Evolutionary conservation across 2,888 invertebrate genomes (phyloP).

Genomic region (Tenthredo distinguenda): DNA sequence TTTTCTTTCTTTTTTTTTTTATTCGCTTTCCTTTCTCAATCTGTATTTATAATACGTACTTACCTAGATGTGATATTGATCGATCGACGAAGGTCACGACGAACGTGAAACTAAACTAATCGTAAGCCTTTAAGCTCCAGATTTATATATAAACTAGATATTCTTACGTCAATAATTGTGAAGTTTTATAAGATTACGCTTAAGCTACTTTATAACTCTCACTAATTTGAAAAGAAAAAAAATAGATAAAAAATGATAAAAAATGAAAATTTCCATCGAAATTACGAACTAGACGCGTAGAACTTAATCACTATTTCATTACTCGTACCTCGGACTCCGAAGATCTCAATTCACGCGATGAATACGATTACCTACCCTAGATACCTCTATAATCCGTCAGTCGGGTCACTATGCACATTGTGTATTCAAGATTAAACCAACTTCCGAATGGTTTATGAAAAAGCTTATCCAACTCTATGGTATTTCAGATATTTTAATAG

Average conservation of each 20-base stretch:
- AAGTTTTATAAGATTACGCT: background rate
- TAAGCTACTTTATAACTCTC: background rate
- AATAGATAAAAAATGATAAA: too few relatives aligned
- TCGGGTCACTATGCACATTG: background rate
- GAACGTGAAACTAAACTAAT: conserved; percentile 1
- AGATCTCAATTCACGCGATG: background rate
- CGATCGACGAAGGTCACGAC: conserved; percentile 34
- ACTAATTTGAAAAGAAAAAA: background rate
- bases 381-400: background rate
- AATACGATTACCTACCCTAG: background rate
- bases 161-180: background rate
- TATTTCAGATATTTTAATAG: background rate
- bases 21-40: background rate
- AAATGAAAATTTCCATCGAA: background rate
- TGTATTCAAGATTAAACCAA: background rate
- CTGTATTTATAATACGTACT: background rate
- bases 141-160: background rate
- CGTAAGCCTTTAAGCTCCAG: background rate
- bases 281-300: background rate
- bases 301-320: background rate
- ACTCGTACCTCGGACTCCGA: background rate
- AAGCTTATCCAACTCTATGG: background rate
- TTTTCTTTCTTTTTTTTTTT: too few relatives aligned
- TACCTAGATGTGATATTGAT: conserved; percentile 19
- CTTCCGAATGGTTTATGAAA: background rate